Conservation (phyloP, 2,888 invertebrate genomes). For the Eupithecia insigniata region DNA sequence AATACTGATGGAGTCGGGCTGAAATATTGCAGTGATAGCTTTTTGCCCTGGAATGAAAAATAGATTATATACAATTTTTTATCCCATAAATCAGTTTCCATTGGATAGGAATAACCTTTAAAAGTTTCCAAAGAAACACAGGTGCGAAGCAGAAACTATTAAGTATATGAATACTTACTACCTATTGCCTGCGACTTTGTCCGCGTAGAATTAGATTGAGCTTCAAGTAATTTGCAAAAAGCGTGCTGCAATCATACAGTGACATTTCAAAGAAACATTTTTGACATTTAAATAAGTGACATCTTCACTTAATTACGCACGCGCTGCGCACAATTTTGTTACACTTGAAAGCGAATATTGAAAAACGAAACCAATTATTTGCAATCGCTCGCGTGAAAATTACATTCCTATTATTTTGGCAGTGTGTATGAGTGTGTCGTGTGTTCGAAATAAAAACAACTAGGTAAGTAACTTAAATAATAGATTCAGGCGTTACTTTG, state of each 20-base stretch:
- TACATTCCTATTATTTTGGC: not conserved
- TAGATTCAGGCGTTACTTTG: no score
- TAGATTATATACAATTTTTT: not conserved
- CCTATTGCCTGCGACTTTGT: no score
- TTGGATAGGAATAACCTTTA: not conserved
- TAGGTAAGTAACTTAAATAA: no score
- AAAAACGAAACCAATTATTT: constrained; percentile 31
- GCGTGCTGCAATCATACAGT: not conserved
- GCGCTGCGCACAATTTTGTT: no score
- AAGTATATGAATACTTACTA: not conserved
- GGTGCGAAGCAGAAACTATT: no score
- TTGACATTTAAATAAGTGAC: not conserved
- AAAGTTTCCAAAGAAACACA: not conserved
- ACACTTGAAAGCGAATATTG: constrained; percentile 1
- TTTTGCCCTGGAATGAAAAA: not conserved
- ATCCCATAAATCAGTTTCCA: not conserved
- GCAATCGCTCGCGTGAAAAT: constrained; percentile 16
- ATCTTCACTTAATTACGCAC: no score
- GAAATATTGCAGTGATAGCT: not conserved
- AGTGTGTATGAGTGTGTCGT: not conserved
- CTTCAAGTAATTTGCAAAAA: not conserved
- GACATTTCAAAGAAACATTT: not conserved
- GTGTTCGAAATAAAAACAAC: not conserved
- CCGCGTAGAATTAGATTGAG: no score
- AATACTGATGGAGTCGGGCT: no score